Evolutionary conservation across 2,888 invertebrate genomes (phyloP).

Genomic region (Pogonocherus hispidulus): DNA sequence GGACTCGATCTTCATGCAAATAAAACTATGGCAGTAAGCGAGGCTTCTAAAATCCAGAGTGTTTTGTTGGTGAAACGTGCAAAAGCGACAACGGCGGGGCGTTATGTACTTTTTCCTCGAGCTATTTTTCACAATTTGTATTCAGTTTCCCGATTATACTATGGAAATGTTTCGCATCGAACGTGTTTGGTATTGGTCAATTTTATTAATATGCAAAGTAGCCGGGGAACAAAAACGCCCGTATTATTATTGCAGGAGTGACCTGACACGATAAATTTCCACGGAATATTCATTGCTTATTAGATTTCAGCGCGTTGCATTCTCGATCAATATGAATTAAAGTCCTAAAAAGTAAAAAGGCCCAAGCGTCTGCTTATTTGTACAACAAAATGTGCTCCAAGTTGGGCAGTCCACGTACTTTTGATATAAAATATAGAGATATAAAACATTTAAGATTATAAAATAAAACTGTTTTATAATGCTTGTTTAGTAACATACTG

Average conservation of each 20-base stretch:
- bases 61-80: constrained; percentile 50
- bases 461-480: too few species aligned
- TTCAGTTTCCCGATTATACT: constrained; percentile 52
- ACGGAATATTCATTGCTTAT: constrained; percentile 51
- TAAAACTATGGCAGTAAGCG: constrained; percentile 45
- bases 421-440: too few species aligned
- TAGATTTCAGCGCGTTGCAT: constrained; percentile 33
- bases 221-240: constrained; percentile 46
- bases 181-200: constrained; percentile 46
- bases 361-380: constrained; percentile 14
- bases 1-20: constrained; percentile 52
- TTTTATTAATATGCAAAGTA: constrained; percentile 56
- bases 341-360: constrained; percentile 29
- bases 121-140: constrained; percentile 56
- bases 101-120: constrained; percentile 46
- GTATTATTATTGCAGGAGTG: constrained; percentile 39
- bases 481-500: too few species aligned
- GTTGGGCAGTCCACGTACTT: neutral
- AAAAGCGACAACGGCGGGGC: constrained; percentile 48
- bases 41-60: constrained; percentile 38
- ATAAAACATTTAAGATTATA: too few species aligned
- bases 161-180: constrained; percentile 52
- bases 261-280: constrained; percentile 38
- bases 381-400: neutral
- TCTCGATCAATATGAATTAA: constrained; percentile 20